Base-by-base conservation (phyloP, 2,797 vertebrate species). In the Serranus cabrilla region DNA sequence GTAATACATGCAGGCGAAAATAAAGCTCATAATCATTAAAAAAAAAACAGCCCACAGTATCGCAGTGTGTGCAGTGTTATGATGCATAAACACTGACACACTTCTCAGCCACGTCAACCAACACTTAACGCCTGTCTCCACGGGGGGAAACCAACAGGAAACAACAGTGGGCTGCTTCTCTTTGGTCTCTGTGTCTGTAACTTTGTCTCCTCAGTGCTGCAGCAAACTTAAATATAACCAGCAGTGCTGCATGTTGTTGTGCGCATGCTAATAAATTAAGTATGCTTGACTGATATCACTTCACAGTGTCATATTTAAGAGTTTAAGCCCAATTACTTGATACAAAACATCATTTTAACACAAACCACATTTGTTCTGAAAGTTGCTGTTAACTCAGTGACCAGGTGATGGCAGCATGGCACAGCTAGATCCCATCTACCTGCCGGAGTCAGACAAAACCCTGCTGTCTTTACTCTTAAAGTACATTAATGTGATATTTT, bases 351-450 rank as follows among this genome's bases (percentile, higher is more conserved):
- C 1, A 50, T 56, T 46, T 6, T 1, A 58, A 7, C 60, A 13
- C 40, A 23, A 27, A 39, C 20, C 18, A 27, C 14, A 20, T 4
- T n/a, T 9, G 16, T 23, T 8, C 18, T 39, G 3, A 17, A 60
- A 34, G 17, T 3, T 85, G 86, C 57, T 81, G 77, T 88, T 82
- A 66, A 73, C 27, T 10, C 23, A 50, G 20, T 31, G 55, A 55
- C 92, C 94, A 94, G 92, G 76, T 91, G 94, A 91, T 93, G 94
- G 93, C 92, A 94, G 92, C 91, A 93, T 91, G 87, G 87, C 84
- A 93, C 87, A 91, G 87, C 87, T 45, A 88, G 81, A 88, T 7
- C 77, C 17, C 9, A 72, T 73, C 51, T 37, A 51, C 42, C 69
- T 55, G 43, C 64, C 37, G 40, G 18, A 71, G 54, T 43, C 55